Evolutionary conservation across 2,113 vertebrate genomes (phyloP), one percentile per base, ranked within the genome.

Genomic region (Meriones unguiculatus): DNA sequence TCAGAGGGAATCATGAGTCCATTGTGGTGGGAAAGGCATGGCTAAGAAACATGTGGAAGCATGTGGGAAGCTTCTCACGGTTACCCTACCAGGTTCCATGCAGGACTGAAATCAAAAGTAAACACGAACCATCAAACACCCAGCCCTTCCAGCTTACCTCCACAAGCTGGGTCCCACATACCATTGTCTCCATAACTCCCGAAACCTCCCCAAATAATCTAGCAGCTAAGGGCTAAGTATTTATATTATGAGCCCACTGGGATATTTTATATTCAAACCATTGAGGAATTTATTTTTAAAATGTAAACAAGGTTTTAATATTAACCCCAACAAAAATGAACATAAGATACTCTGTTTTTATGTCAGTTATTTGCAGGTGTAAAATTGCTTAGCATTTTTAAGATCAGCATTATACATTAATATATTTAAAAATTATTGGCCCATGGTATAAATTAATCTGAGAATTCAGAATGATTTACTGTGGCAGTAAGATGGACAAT

Each of bases 261-360:
- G 10, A 35, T 50, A 50, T 13, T 69, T 67, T 28, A 24, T 15
- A 69, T 69, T 82, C 64, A 22, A 69, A 69, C 65, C 25, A 32
- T 13, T 67, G 64, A 78, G 67, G 46, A 57, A 62, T 89, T 93
- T 91, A 91, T 82, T 93, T 1, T 76, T 69, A 94, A 96, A 82
- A 50, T 65, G 77, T 72, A 59, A 95, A 89, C 7, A 35, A 69
- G 0, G 0, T 65, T 75, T 95, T 92, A 91, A 89, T 75, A 25
- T 97, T 95, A 90, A 95, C 65, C 59, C 90, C 65, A 92, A 57
- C 28, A 93, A 85, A 87, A 97, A 85, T 75, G 52, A 41, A 89
- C n/a, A 82, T 70, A 73, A 81, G 38, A 1, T 50, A 93, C 62
- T 35, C n/a, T 54, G 1, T 86, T 92, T n/a, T 7, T 20, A 38